Evolutionary conservation across 2,888 invertebrate genomes (phyloP).

Genomic region (Yponomeuta cagnagella): DNA sequence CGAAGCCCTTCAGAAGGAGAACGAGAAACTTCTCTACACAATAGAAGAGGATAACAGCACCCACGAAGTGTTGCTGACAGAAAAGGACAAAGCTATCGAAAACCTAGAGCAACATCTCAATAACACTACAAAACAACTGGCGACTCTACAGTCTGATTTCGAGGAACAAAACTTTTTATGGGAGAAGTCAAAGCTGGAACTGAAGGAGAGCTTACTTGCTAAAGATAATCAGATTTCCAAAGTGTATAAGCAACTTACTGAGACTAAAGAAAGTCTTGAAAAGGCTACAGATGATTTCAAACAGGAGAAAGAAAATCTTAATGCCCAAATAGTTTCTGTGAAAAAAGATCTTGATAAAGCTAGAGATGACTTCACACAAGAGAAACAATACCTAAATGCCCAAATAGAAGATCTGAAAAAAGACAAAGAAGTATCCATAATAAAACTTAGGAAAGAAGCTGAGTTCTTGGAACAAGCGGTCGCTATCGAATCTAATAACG

Average conservation of each 20-base stretch:
- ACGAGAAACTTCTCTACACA: constrained; percentile 38
- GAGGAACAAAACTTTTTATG: constrained; percentile 33
- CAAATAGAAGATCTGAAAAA: background rate
- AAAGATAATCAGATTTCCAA: constrained; percentile 31
- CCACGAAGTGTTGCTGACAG: constrained; percentile 37
- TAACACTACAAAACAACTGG: constrained; percentile 27
- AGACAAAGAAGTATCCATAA: background rate
- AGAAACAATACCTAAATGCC: background rate
- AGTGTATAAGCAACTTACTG: constrained; percentile 18
- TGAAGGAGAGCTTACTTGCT: constrained; percentile 27
- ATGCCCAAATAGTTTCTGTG: background rate
- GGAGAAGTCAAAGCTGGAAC: constrained; percentile 35
- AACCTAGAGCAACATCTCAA: constrained; percentile 36
- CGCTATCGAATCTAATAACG: constrained; percentile 1
- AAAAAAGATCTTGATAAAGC: background rate
- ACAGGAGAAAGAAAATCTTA: background rate
- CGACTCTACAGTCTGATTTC: constrained; percentile 32
- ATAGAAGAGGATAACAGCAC: constrained; percentile 42
- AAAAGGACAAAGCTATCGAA: constrained; percentile 40
- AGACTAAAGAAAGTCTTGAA: constrained; percentile 11
- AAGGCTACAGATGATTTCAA: background rate
- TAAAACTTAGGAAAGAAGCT: background rate
- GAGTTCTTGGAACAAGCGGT: background rate
- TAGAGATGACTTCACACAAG: background rate
- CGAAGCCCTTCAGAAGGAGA: constrained; percentile 19